phyloP scores from a whole-genome alignment of 1,140 invertebrate species.

The Coboldia fuscipes region DNA sequence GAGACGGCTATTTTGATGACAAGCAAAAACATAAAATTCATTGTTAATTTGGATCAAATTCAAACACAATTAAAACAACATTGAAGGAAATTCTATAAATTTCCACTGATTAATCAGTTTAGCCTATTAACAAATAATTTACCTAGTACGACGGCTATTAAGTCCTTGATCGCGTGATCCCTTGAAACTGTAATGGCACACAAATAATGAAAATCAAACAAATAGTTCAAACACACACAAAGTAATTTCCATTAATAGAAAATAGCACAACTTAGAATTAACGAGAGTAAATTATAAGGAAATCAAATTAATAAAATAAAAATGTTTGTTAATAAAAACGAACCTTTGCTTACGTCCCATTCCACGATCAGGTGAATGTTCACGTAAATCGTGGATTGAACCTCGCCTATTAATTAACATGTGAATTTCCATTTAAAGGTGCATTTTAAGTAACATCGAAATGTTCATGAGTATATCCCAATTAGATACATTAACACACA shows the following conservation, averaged over 20 bases:
- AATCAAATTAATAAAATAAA: constrained; percentile 3
- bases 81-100: not conserved
- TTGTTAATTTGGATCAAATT: not conserved
- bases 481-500: not conserved
- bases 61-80: not conserved
- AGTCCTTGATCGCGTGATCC: constrained; percentile 27
- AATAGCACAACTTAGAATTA: too few species aligned
- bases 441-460: not conserved
- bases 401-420: constrained; percentile 25
- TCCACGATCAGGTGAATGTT: constrained; percentile 38
- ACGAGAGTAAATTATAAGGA: too few species aligned
- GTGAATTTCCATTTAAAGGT: not conserved
- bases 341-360: constrained; percentile 40
- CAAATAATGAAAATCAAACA: not conserved
- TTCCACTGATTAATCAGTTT: not conserved
- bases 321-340: constrained; percentile 9
- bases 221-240: not conserved
- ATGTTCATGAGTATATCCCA: not conserved
- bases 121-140: constrained; percentile 5
- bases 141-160: constrained; percentile 19
- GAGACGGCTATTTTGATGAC: constrained; percentile 35
- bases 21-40: not conserved
- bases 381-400: constrained; percentile 42
- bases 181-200: constrained; percentile 25
- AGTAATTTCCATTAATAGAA: not conserved